A percentile compares a stretch with the other conserved stretches of the same genome.
These are phyloP conservation scores for Nansenia antarctica DNA, from an alignment of 2,113 vertebrate genomes.

Conservation along the genomic window DNA sequence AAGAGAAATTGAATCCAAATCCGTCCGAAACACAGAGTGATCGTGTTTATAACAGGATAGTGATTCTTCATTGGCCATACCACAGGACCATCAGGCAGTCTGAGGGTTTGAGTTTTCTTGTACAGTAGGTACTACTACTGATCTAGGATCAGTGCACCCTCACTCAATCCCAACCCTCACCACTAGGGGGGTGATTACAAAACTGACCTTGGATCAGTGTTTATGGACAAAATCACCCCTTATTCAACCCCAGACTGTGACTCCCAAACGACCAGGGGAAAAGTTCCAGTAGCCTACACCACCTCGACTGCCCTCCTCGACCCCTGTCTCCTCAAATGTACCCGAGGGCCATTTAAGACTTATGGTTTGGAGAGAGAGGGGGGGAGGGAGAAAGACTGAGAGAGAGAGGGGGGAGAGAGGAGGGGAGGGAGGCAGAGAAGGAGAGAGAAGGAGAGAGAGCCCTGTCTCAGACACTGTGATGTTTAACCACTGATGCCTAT, in stretches of 20 bases:
- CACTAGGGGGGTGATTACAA: neutral
- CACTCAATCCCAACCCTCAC: no score
- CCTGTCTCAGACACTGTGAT: neutral
- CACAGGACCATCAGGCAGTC: no score
- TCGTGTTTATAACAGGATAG: no score
- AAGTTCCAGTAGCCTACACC: neutral
- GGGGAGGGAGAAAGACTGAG: neutral
- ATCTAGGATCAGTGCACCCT: no score
- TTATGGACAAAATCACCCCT: neutral
- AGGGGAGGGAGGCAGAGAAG: neutral
- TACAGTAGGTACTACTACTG: no score
- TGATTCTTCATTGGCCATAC: no score
- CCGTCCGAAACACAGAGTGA: no score
- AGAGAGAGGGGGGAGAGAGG: neutral
- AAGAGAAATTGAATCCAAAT: no score
- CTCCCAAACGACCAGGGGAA: neutral
- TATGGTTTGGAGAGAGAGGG: neutral
- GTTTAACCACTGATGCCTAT: slow-evolving; percentile 41
- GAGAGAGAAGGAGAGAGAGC: neutral
- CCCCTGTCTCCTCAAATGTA: neutral
- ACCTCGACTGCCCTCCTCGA: neutral
- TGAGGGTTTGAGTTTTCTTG: no score
- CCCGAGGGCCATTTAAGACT: neutral
- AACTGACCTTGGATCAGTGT: neutral
- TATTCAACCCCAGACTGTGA: neutral